phyloP scores from a whole-genome alignment of 2,113 vertebrate genomes.

The Oncorhynchus kisutch region DNA sequence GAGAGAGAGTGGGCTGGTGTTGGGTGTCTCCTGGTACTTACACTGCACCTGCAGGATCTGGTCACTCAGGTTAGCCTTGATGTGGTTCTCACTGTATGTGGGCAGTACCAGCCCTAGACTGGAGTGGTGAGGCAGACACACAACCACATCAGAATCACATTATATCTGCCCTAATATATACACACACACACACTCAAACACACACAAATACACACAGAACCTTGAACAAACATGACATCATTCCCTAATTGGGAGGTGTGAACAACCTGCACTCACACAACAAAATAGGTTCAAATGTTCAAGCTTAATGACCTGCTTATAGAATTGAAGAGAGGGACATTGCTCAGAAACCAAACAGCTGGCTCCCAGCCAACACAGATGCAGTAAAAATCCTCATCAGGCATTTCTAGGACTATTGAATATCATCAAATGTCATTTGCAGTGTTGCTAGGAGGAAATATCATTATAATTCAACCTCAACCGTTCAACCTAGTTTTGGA shows the following conservation, averaged over 20 bases:
- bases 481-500: constrained; percentile 44
- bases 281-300: not conserved
- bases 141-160: constrained; percentile 14
- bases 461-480: constrained; percentile 43
- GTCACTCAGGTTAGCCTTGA: constrained; percentile 97
- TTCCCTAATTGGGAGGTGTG: constrained; percentile 16
- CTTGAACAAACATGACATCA: not conserved
- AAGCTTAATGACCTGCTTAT: constrained; percentile 17
- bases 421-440: constrained; percentile 55
- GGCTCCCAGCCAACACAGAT: constrained; percentile 43
- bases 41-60: constrained; percentile 99
- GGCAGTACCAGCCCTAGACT: constrained; percentile 96
- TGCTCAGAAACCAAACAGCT: constrained; percentile 15
- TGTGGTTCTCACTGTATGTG: constrained; percentile 94
- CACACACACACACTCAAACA: not conserved
- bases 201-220: not conserved
- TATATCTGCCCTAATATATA: not conserved
- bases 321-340: constrained; percentile 20
- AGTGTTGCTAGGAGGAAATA: constrained; percentile 46
- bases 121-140: constrained; percentile 47
- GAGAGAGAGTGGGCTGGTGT: constrained; percentile 48
- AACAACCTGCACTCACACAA: not conserved
- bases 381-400: constrained; percentile 38
- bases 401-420: constrained; percentile 42
- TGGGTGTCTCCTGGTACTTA: constrained; percentile 82